Base-by-base conservation (phyloP, 2,888 invertebrate species). In the Nomada goodeniana region DNA sequence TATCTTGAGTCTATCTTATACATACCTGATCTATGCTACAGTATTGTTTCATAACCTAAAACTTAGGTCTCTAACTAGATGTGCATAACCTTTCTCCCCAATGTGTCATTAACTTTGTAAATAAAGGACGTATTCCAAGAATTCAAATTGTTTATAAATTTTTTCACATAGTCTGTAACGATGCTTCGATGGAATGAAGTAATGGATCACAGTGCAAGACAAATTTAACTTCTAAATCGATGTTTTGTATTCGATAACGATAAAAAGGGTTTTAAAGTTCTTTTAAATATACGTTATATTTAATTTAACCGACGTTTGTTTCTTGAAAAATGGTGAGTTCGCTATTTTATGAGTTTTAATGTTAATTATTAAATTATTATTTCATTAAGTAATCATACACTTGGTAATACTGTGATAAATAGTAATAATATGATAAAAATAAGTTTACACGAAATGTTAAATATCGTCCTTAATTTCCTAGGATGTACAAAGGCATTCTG, bases 61-160 rank as follows among this genome's bases (percentile, higher is more conserved):
- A 47, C 47, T 4, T 11, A 47, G 15, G 47, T 47, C 47, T 15
- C 36, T 11, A 47, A 47, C 15, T 57, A 36, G 36, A 36, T 60
- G 23, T 53, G 44, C 29, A 71, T 65, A 73, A 73, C 64, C 65
- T 64, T 13, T 18, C 9, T 15, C 26, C 29, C 13, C 20, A 53
- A 55, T 64, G 55, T 55, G 0, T 15, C 20, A 29, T 29, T 29
- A 29, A 23, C 18, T 65, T 57, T 95, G 87, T 92, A 95, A 47
- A 80, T 75, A 10, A 85, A 97, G 94, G 98, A 26, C 26, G 98
- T 90, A 98, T 99, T 15, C 98, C 98, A 92, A 97, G 98, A 90
- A 99, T 99, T 94, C 98, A 99, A 5, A 98, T 99, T 0, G 99
- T 99, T 93, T 99, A 99, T 0, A 94, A 99, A 83, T 98, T 99